phyloP scores from a whole-genome alignment of 2,888 invertebrate genomes.

The Elegia similella region DNA sequence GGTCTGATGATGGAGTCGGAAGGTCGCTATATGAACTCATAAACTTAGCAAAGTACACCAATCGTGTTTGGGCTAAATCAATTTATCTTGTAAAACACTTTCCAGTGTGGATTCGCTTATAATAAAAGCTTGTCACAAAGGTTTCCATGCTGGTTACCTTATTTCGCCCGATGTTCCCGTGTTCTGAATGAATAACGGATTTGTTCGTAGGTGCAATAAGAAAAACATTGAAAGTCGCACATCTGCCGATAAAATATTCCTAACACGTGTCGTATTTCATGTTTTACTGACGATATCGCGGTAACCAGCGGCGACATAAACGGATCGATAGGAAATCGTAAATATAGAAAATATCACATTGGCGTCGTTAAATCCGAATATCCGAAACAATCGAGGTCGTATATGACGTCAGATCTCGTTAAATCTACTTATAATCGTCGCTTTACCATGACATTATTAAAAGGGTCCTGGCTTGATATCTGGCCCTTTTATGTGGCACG shows the following conservation, averaged over 20 bases:
- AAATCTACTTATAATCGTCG: neutral
- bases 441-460: neutral
- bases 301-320: constrained; percentile 22
- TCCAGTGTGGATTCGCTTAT: no score
- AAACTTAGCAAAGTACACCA: no score
- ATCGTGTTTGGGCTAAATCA: no score
- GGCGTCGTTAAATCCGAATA: constrained; percentile 41
- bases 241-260: neutral
- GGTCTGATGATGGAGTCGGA: no score
- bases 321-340: constrained; percentile 34
- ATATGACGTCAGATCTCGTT: constrained; percentile 39
- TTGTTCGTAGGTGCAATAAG: neutral
- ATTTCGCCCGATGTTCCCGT: no score
- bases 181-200: no score
- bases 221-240: neutral
- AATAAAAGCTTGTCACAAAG: no score
- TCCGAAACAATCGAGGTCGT: constrained; percentile 37
- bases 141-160: no score
- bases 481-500: no score
- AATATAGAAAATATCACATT: constrained; percentile 37
- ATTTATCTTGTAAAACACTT: no score
- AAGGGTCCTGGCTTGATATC: neutral
- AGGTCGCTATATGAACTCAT: no score
- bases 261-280: constrained; percentile 1
- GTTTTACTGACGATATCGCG: neutral